Evolutionary conservation across 2,113 vertebrate genomes (phyloP).

Genomic region (Lophotis ruficrista): DNA sequence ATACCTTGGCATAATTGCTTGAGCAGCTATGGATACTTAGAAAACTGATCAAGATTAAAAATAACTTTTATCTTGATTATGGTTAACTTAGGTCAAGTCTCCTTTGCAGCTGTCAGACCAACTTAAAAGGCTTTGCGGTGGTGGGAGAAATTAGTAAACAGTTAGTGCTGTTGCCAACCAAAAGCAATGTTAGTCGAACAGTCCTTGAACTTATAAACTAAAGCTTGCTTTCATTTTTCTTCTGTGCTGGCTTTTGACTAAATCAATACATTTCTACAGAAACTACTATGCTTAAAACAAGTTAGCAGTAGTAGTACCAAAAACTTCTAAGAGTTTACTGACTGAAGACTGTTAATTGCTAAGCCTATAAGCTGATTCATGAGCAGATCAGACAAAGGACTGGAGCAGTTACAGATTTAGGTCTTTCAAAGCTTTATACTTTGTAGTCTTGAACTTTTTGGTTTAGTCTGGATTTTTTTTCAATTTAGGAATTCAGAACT

Average conservation of each 20-base stretch:
- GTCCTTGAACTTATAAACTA: not conserved
- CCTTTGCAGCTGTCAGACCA: not conserved
- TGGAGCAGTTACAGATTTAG: not conserved
- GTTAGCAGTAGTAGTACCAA: not conserved
- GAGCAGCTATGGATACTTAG: not conserved
- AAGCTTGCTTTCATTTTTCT: not conserved
- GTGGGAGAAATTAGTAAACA: not conserved
- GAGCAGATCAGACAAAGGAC: not conserved
- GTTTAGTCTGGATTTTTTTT: not conserved
- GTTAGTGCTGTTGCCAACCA: not conserved
- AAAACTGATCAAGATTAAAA: not conserved
- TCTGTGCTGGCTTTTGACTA: not conserved
- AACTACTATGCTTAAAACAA: not conserved
- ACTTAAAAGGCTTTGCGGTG: not conserved
- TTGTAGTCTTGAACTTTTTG: not conserved
- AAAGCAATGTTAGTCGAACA: not conserved
- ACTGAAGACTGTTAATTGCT: not conserved
- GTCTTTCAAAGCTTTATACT: not conserved
- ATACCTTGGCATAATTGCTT: not conserved
- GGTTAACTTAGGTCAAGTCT: not conserved
- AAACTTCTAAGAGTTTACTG: not conserved
- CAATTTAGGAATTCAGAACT: not conserved
- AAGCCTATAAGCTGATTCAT: not conserved
- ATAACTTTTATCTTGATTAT: not conserved
- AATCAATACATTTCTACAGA: not conserved